phyloP scores from a whole-genome alignment of 2,888 invertebrate genomes.

The Lumbricus terrestris region DNA sequence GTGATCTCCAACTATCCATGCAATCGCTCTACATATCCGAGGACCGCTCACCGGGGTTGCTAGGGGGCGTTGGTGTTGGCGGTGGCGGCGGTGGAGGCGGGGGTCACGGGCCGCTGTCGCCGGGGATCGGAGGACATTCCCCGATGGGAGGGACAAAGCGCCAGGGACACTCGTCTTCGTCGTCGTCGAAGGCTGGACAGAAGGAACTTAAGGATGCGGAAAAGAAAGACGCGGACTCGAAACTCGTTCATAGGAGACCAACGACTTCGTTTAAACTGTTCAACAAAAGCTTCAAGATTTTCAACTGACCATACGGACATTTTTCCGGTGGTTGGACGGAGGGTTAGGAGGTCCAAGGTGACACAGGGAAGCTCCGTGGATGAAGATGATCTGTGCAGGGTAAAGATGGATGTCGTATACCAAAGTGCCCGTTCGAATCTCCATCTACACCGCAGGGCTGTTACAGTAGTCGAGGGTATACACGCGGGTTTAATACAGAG shows the following conservation, averaged over 20 bases:
- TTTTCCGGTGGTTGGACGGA: too few species aligned
- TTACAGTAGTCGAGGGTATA: too few species aligned
- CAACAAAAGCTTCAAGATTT: constrained; percentile 35
- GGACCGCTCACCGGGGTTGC: constrained; percentile 41
- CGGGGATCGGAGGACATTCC: not conserved
- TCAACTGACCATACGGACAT: constrained; percentile 26
- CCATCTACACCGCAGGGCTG: too few species aligned
- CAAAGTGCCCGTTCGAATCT: too few species aligned
- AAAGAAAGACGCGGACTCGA: constrained; percentile 24
- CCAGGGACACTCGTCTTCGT: not conserved
- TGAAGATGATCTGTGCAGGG: too few species aligned
- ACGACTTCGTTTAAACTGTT: constrained; percentile 26
- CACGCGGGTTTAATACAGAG: too few species aligned
- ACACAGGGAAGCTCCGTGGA: too few species aligned
- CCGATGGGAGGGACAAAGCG: constrained; percentile 22
- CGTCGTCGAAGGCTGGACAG: not conserved
- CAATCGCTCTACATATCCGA: constrained; percentile 54
- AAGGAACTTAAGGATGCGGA: constrained; percentile 17
- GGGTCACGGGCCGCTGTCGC: constrained; percentile 7
- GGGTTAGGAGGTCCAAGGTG: too few species aligned
- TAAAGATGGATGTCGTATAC: too few species aligned
- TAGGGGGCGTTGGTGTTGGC: not conserved
- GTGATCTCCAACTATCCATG: constrained; percentile 49
- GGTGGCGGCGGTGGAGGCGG: not conserved
- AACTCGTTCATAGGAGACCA: constrained; percentile 6